Conservation (phyloP, 2,113 vertebrate species). For the Nesoenas mayeri region DNA sequence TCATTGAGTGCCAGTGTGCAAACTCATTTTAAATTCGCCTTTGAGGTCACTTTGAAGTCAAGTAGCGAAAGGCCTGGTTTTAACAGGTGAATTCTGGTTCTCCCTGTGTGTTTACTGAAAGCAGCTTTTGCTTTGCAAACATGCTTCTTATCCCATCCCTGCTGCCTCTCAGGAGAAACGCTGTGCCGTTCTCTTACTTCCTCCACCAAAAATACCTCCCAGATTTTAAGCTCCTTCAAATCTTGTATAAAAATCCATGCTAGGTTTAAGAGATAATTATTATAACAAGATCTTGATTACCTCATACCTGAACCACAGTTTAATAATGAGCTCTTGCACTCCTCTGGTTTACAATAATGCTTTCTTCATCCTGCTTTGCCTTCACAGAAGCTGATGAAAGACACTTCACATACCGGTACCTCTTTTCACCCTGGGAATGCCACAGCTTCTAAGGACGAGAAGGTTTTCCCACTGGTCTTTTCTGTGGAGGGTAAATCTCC, state of each 20-base stretch:
- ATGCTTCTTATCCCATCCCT: background rate
- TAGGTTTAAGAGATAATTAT: background rate
- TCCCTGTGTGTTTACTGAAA: conserved; percentile 24
- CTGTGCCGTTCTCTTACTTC: background rate
- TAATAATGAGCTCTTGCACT: background rate
- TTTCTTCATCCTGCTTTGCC: background rate
- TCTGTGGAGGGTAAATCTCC: background rate
- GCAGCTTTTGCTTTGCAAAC: background rate
- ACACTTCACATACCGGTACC: background rate
- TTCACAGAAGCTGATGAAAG: background rate
- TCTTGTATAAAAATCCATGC: background rate
- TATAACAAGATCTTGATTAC: background rate
- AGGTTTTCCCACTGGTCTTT: background rate
- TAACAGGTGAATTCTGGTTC: conserved; percentile 59
- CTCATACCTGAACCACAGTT: background rate
- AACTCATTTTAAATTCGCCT: conserved; percentile 20
- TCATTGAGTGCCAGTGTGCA: background rate
- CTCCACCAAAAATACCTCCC: background rate
- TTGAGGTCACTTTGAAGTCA: conserved; percentile 57
- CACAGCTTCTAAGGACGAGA: background rate
- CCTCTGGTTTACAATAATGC: background rate
- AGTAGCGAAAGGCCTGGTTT: conserved; percentile 18
- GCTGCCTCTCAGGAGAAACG: background rate
- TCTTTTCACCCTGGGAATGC: background rate
- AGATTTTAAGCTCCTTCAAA: background rate